Evolutionary conservation across 2,113 vertebrate genomes (phyloP), one percentile per base, ranked within the genome.

Genomic region (Thamnophis sirtalis): DNA sequence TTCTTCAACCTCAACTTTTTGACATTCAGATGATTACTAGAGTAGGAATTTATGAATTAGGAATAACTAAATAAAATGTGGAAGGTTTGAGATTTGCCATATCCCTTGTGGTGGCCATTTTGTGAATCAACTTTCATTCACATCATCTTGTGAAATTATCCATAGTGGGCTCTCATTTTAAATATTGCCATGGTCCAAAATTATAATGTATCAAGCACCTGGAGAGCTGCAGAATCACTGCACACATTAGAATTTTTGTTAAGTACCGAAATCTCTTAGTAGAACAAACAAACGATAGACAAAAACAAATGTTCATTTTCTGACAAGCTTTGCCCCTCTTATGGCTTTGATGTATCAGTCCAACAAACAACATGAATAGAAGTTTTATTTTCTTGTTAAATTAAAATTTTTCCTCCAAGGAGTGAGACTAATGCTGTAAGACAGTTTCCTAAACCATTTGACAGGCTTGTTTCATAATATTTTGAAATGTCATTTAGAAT

Each of bases 401-500:
- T 28, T 15, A 26, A 11, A 3, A 50, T 51, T 51, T 60, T 87
- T 55, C 3, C 7, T 51, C 43, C 54, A 84, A 89, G 60, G 73
- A 80, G 73, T 89, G 87, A 89, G 56, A 89, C 91, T 89, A 92
- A 92, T 89, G 84, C 85, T 89, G 73, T 73, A 84, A 89, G 87
- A 63, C 87, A 33, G 73, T 43, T 92, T 92, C 91, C 91, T 86
- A 89, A 92, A 92, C 3, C 48, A 92, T 92, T 92, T 92, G 73
- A 28, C 85, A 92, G 80, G 91, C 54, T 84, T 89, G 73, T 92
- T 89, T 60, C 48, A 56, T 89, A 60, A 63, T 63, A 38, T 89
- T 88, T 89, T 86, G 86, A 93, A 91, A 91, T 91, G 68, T 68
- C 90, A 86, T 80, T 93, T 84, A 86, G 73, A 91, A 91, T 93